phyloP scores from a whole-genome alignment of 2,888 invertebrate genomes.

The Spialia ferax region DNA sequence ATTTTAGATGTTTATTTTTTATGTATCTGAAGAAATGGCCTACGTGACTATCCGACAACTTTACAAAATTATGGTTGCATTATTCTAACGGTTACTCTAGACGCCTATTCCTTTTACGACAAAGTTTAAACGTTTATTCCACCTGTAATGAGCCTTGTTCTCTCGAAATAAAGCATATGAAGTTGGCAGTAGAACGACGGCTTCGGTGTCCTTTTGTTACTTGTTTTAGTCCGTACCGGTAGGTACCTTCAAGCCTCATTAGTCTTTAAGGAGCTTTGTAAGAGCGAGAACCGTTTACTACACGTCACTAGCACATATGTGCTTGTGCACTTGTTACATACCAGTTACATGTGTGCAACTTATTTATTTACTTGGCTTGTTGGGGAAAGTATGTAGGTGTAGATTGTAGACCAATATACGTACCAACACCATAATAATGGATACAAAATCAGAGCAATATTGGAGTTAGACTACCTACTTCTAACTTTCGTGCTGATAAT shows the following conservation, averaged over 20 bases:
- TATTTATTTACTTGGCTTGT: neutral
- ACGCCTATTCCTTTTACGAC: constrained; percentile 14
- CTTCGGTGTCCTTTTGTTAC: constrained; percentile 22
- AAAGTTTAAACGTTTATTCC: constrained; percentile 19
- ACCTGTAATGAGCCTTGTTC: constrained; percentile 24
- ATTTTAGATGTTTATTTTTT: too few relatives aligned
- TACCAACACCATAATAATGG: too few relatives aligned
- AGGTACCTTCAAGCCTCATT: constrained; percentile 36
- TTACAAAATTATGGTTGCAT: neutral
- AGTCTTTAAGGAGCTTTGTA: constrained; percentile 36
- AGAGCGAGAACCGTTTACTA: constrained; percentile 21
- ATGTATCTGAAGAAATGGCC: too few relatives aligned
- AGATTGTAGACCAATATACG: neutral
- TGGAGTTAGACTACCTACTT: too few relatives aligned
- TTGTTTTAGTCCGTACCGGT: constrained; percentile 22
- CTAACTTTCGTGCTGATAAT: too few relatives aligned
- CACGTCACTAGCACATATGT: neutral
- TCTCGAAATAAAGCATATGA: constrained; percentile 25
- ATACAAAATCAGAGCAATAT: too few relatives aligned
- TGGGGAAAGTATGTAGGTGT: neutral
- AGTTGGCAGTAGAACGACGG: constrained; percentile 25
- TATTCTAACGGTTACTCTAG: neutral
- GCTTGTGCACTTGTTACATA: neutral
- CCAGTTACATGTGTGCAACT: neutral
- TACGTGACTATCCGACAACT: neutral